phyloP scores from a whole-genome alignment of 2,797 vertebrate species.

The Otus scops region DNA sequence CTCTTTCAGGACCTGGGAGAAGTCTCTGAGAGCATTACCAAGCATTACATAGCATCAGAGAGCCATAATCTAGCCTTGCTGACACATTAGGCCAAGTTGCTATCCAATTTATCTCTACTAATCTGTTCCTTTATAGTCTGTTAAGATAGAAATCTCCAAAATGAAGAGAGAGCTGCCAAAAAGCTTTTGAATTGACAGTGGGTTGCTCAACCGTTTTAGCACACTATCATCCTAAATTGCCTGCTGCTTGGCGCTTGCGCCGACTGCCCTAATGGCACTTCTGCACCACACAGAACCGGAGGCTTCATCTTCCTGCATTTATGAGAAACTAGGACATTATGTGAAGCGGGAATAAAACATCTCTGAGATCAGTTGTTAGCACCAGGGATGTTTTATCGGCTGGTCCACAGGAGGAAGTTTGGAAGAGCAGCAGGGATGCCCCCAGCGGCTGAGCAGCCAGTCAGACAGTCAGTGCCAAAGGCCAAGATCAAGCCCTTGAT shows the following conservation, averaged over 20 bases:
- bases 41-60: not conserved
- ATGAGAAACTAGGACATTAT: conserved; percentile 38
- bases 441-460: not conserved
- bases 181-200: conserved; percentile 73
- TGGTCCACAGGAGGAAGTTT: not conserved
- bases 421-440: not conserved
- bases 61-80: not conserved
- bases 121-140: conserved; percentile 24
- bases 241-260: not conserved
- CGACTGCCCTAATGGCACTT: conserved; percentile 57
- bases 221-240: conserved; percentile 67
- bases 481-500: not conserved
- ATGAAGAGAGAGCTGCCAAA: conserved; percentile 61
- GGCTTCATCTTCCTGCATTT: conserved; percentile 32
- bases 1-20: not conserved
- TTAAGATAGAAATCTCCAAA: conserved; percentile 62
- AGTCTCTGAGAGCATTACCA: not conserved
- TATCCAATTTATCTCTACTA: conserved; percentile 53
- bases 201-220: conserved; percentile 53
- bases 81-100: conserved; percentile 12
- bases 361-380: not conserved
- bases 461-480: rapidly evolving
- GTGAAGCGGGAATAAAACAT: conserved; percentile 33
- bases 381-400: not conserved
- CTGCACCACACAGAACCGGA: not conserved